Conservation (phyloP, 2,888 invertebrate species). For the Didymodactylos carnosus region DNA sequence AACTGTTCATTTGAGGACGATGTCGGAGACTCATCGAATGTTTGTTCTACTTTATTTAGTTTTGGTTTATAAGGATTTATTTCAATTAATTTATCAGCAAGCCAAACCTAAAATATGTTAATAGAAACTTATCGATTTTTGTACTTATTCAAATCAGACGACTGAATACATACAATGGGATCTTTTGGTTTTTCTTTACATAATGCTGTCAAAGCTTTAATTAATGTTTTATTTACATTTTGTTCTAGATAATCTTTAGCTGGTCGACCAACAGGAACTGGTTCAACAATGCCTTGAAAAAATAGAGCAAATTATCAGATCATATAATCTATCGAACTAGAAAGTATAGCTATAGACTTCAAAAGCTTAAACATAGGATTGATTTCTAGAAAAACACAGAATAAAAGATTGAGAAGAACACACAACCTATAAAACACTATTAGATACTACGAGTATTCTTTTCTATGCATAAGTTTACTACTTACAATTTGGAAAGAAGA, state of each 20-base stretch:
- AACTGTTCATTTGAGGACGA: too few relatives aligned
- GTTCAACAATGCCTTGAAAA: slow-evolving; percentile 51
- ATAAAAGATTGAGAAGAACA: too few relatives aligned
- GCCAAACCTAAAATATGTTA: slow-evolving; percentile 39
- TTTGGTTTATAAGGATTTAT: slow-evolving; percentile 54
- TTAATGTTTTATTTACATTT: slow-evolving; percentile 46
- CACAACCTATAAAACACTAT: too few relatives aligned
- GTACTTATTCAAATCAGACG: not conserved
- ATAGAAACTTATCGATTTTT: not conserved
- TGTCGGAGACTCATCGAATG: too few relatives aligned
- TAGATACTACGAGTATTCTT: not conserved
- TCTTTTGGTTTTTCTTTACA: slow-evolving; percentile 52
- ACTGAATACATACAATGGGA: slow-evolving; percentile 39
- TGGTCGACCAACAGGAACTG: slow-evolving; percentile 44
- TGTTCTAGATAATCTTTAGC: slow-evolving; percentile 50
- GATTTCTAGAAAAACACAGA: too few relatives aligned
- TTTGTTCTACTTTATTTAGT: slow-evolving; percentile 16
- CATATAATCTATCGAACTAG: not conserved
- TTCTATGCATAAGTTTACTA: slow-evolving; percentile 1
- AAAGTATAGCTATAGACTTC: too few relatives aligned
- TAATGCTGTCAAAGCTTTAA: slow-evolving; percentile 42
- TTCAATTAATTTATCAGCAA: slow-evolving; percentile 53
- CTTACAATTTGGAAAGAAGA: slow-evolving; percentile 65
- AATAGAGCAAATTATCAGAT: not conserved
- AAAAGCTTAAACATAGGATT: too few relatives aligned